Base-by-base conservation (phyloP, 2,888 invertebrate genomes). In the Dichetophora obliterata region DNA sequence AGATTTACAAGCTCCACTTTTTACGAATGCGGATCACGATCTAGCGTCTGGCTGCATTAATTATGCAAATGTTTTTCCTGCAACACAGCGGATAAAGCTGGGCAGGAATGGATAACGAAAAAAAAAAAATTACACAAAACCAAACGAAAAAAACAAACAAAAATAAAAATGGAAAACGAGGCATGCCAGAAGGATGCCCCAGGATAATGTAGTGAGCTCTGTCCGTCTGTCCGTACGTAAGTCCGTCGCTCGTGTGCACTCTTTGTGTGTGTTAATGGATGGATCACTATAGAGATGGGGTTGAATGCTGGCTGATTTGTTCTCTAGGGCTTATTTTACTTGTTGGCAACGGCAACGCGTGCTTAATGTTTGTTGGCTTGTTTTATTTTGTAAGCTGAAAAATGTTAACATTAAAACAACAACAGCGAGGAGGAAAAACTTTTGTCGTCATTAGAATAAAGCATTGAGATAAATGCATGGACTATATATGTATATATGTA, bases 1-100 rank as follows among this genome's bases (percentile, higher is more conserved):
- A 34, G 31, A 54, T 54, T 70, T 54, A 27, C 54, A 54, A 52
- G 34, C 52, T 16, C 59, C 27, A 52, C 59, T 72, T 48, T 72
- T 72, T 59, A 27, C 48, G n/a, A 72, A 72, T 72, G 61, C 61
- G 61, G 72, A 43, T 72, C 72, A 61, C 72, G 48, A 72, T 48
- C 31, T 43, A 22, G 61, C 22, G 16, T 48, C 59, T 72, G 72
- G 72, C n/a, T 48, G 61, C 43, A 61, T 72, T 72, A 72, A 72
- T 72, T 72, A 72, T 72, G 72, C 61, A 72, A 72, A 72, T 72
- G 72, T 16, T 59, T 24, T 61, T 48, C 43, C 8, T 61, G 59
- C 31, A 50, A 70, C 34, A 31, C 63, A 59, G 57, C 0, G 57
- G 16, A 43, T 43, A 43, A 43, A 43, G 43, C 43, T 43, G 43